Base-by-base conservation (phyloP, 2,888 invertebrate species). In the Mesorhabditis spiculigera region DNA sequence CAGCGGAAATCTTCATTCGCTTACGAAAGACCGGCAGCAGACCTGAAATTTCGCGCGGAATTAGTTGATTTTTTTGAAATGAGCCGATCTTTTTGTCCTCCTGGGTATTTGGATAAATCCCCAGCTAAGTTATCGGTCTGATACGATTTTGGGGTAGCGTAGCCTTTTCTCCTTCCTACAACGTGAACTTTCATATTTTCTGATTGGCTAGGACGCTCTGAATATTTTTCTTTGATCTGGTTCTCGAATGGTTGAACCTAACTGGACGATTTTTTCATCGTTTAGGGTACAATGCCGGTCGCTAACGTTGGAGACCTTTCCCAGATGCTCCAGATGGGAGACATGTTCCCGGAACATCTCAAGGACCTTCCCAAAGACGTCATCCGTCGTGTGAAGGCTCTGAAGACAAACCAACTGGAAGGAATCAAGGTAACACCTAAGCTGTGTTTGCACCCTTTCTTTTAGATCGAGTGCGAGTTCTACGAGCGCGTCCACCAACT, bases 401-500 rank as follows among this genome's bases (percentile, higher is more conserved):
- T 85, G 63, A 85, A 85, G 76, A 80, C 78, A 63, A 72, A 81
- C 44, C 85, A 85, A 66, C n/a, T 76, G 43, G 70, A 79, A 28
- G 69, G 71, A 62, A 75, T 77, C 67, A 68, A 76, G 65, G 78
- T 78, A 64, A 8, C 28, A 28, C 28, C 63, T 63, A 13, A 13
- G n/a, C 63, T n/a, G 8, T 63, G 2, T 2, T 13, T 63, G n/a
- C 6, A n/a, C n/a, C 8, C 63, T 6, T 50, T 43, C 6, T 63
- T 92, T 5, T 91, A 93, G 84, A 90, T 95, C 70, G 95, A 96
- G 87, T 92, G 93, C 0, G 91, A 93, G 86, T 95, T 97, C 88
- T 96, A 95, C 87, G 91, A 92, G 83, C 94, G 95, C 85, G 93
- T 98, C 62, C 95, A 96, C 86, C 91, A 91, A 42, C 89, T 98